Percentiles rank a stretch among this genome's conserved stretches.
These are phyloP conservation scores for Actinemys pallida DNA, from an alignment of 2,113 vertebrate genomes.

Conservation along the genomic window DNA sequence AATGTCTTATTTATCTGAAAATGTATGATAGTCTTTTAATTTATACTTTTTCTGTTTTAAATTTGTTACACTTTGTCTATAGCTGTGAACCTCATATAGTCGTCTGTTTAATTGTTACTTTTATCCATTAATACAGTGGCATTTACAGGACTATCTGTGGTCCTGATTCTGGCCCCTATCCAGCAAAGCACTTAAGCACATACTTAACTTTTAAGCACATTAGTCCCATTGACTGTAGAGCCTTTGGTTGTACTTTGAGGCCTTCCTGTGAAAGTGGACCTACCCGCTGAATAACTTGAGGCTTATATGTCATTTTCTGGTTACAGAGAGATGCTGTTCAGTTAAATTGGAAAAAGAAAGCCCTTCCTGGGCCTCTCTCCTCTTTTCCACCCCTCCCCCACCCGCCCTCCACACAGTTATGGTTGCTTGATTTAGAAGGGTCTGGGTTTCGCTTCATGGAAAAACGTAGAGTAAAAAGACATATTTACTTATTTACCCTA, in stretches of 20 bases:
- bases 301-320: background rate
- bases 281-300: background rate
- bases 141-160: background rate
- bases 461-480: background rate
- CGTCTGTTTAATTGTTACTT: background rate
- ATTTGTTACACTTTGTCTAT: background rate
- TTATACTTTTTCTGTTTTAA: conserved; percentile 1
- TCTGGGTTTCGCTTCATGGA: background rate
- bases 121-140: background rate
- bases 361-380: background rate
- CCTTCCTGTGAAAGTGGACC: background rate
- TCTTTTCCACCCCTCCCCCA: background rate
- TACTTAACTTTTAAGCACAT: background rate
- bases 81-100: background rate
- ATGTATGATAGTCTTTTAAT: background rate
- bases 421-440: background rate
- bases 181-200: background rate
- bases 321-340: background rate
- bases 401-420: background rate
- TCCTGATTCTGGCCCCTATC: background rate
- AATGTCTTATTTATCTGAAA: conserved; percentile 41
- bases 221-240: background rate
- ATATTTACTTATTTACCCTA: background rate
- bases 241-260: background rate
- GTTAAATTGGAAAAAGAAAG: background rate